Base-by-base conservation (phyloP, 2,797 vertebrate genomes). In the Arrhamphus sclerolepis region DNA sequence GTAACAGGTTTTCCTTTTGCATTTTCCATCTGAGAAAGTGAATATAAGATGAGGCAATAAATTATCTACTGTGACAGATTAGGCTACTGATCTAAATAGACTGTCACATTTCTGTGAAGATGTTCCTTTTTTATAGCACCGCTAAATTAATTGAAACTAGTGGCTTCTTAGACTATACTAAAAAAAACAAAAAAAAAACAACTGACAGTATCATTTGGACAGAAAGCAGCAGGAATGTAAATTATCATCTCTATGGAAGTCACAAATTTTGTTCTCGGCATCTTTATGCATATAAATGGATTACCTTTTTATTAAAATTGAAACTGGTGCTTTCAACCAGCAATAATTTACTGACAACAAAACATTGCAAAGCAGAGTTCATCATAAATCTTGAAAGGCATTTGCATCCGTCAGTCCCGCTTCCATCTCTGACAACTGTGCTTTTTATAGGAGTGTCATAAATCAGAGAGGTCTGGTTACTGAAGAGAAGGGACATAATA, bases 321-420 rank as follows among this genome's bases (percentile, higher is more conserved):
- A 59, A 77, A 61, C 14, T 53, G 28, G 57, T 60, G 20, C 52
- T 60, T 62, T 70, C 29, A 60, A 58, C 46, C 41, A 1, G 68
- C 50, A 62, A 43, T 61, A 70, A 56, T 70, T 59, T 69, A 31
- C 49, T 17, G 41, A 29, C 42, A 65, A 66, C 70, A 66, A 77
- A 72, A 73, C 55, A 54, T 77, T 75, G 46, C 54, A 75, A 73
- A 74, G 44, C 39, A 24, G 44, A 1, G 55, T 67, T 54, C 39
- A 4, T 67, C 75, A 53, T 89, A 86, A 88, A 89, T 88, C 83
- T 29, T 67, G 20, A 38, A 50, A 53, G 60, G 66, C 68, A 84
- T 89, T 86, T 88, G 80, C 84, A 81, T 84, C 68, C 55, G 80
- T 87, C 72, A 85, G 70, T 54, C 20, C 51, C 17, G 62, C 66